Evolutionary conservation across 64 coral and sea anemone genomes (phyloP).

Genomic region (Montipora sp.): DNA sequence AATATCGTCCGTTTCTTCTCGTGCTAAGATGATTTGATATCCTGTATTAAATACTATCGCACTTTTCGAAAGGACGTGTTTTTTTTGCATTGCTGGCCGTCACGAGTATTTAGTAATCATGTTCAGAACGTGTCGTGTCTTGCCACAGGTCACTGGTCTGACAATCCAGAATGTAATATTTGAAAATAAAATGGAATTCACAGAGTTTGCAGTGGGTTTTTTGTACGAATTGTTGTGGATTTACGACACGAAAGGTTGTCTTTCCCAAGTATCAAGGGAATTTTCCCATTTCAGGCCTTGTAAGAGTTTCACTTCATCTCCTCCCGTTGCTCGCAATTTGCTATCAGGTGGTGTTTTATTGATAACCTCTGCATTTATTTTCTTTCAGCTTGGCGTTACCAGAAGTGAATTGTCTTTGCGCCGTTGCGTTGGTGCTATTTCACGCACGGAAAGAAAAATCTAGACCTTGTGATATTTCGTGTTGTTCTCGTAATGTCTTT

Average conservation of each 20-base stretch:
- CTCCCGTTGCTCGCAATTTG: neutral
- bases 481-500: slow-evolving; percentile 71
- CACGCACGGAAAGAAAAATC: neutral
- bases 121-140: slow-evolving; percentile 24
- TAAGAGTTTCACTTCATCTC: slow-evolving; percentile 16
- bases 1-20: neutral
- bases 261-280: neutral
- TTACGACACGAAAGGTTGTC: neutral
- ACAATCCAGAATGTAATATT: slow-evolving; percentile 24
- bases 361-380: slow-evolving; percentile 36
- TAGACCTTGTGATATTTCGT: neutral
- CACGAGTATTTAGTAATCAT: slow-evolving; percentile 26
- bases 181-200: neutral
- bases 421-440: slow-evolving; percentile 10
- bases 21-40: neutral
- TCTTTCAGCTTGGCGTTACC: slow-evolving; percentile 23
- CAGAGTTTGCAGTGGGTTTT: neutral
- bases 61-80: neutral
- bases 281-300: neutral
- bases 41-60: neutral
- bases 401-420: slow-evolving; percentile 38
- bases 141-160: slow-evolving; percentile 23
- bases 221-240: neutral
- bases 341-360: slow-evolving; percentile 42
- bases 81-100: slow-evolving; percentile 14